Evolutionary conservation across 2,888 invertebrate species (phyloP).

Genomic region (Opisthograptis luteolata): DNA sequence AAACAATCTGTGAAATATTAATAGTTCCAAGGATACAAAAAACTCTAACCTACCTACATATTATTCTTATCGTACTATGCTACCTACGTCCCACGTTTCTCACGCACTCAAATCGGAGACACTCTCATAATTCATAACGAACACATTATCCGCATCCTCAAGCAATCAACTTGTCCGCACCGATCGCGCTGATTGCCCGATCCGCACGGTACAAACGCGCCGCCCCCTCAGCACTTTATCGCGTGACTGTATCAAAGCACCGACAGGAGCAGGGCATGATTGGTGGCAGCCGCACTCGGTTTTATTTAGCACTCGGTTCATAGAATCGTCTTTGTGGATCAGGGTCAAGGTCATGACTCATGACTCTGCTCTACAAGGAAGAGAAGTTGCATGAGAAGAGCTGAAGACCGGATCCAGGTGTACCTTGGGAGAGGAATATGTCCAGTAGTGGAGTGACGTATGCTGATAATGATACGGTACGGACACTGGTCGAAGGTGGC

Average conservation of each 20-base stretch:
- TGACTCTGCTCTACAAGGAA: too few relatives aligned
- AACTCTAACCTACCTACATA: too few relatives aligned
- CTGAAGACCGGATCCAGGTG: too few relatives aligned
- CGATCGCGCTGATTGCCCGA: constrained; percentile 12
- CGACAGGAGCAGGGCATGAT: constrained; percentile 18
- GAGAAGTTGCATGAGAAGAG: too few relatives aligned
- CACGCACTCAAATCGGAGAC: constrained; percentile 4
- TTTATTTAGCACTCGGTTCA: constrained; percentile 23
- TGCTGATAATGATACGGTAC: too few relatives aligned
- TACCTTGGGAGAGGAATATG: too few relatives aligned
- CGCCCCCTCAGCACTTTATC: constrained; percentile 4
- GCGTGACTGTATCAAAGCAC: constrained; percentile 10
- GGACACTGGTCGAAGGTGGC: too few relatives aligned
- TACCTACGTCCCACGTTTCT: constrained; percentile 1
- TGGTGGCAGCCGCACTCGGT: constrained; percentile 11
- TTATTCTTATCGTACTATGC: too few relatives aligned
- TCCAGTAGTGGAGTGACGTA: too few relatives aligned
- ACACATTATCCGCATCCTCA: constrained; percentile 9
- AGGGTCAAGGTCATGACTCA: neutral
- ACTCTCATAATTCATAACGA: neutral
- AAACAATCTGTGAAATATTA: too few relatives aligned
- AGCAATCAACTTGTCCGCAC: constrained; percentile 19
- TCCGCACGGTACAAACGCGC: constrained; percentile 14
- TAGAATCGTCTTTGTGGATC: constrained; percentile 9
- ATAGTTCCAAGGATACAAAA: too few relatives aligned